Base-by-base conservation (phyloP, 2,888 invertebrate species). In the Erebia aethiops region DNA sequence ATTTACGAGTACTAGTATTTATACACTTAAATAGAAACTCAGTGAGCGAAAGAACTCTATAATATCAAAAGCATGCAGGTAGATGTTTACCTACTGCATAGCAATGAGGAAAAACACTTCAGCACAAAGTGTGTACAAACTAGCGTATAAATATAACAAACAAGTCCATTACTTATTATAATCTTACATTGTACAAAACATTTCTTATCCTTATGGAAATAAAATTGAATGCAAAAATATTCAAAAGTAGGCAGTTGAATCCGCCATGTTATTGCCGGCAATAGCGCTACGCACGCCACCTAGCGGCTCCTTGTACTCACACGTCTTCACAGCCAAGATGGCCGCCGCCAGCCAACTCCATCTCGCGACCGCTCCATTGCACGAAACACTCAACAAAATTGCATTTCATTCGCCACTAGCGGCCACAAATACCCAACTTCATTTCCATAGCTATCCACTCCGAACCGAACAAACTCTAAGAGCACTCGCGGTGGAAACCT, bases 281-380 rank as follows among this genome's bases (percentile, higher is more conserved):
- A 52, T 77, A 77, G 85, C 87, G 88, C 86, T 89, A 88, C 87
- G 89, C 87, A 87, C 92, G 92, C 92, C 92, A 85, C 87, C 91
- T 89, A 78, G 88, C 85, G 92, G 89, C 78, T 72, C 78, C 77
- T 78, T 75, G 82, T 84, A 85, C 85, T 86, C 83, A 86, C 87
- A 85, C 84, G 78, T 77, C 75, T 74, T 82, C 87, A 84, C 87
- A 46, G 46, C 21, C 89, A 91, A 90, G 87, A 91, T 90, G 92
- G 90, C 91, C 83, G 84, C 84, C 77, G 74, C 77, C 77, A 79
- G 79, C 82, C 78, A 75, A 77, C 77, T 71, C 74, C 74, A 74
- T 74, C 76, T 71, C 71, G 72, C 67, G 72, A 65, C 70, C 74
- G 76, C 71, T 77, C 75, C 79, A 80, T 69, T 78, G 77, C 84